phyloP scores from a whole-genome alignment of 2,888 invertebrate species.

The Leucophenga maculata region DNA sequence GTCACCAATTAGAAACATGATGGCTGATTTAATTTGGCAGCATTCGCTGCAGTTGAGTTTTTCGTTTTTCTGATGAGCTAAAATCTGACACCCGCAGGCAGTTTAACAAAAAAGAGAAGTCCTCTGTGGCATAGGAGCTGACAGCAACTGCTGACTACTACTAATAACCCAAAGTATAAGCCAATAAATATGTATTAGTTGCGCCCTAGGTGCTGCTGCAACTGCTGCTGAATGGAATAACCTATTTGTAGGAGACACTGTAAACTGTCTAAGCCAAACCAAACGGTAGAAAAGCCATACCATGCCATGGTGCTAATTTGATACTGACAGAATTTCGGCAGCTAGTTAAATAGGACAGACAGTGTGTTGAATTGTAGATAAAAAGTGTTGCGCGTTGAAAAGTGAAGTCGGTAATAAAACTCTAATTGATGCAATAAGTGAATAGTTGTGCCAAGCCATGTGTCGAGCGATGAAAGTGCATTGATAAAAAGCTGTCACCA shows the following conservation, averaged over 20 bases:
- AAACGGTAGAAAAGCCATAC: too few species aligned
- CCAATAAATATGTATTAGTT: too few species aligned
- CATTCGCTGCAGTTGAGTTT: neutral
- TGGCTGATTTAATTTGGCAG: slow-evolving; percentile 45
- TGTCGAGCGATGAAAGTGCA: slow-evolving; percentile 48
- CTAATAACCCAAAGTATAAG: neutral
- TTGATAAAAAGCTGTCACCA: slow-evolving; percentile 63
- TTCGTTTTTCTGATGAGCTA: neutral
- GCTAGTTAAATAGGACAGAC: slow-evolving; percentile 5
- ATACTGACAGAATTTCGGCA: too few species aligned
- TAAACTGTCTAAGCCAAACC: too few species aligned
- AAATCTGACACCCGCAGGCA: neutral
- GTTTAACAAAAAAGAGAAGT: too few species aligned
- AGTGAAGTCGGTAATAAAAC: too few species aligned
- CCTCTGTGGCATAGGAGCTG: slow-evolving; percentile 8
- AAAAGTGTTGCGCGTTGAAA: too few species aligned
- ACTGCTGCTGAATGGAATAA: too few species aligned
- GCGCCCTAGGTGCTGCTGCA: too few species aligned
- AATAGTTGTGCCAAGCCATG: neutral
- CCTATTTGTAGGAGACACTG: too few species aligned
- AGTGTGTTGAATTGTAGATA: slow-evolving; percentile 52
- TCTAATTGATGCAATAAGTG: slow-evolving; percentile 15
- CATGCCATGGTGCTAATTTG: neutral
- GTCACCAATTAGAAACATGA: slow-evolving; percentile 69
- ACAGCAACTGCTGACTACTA: slow-evolving; percentile 9